Percentiles rank a stretch among this genome's conserved stretches.
phyloP scores from a whole-genome alignment of 2,888 invertebrate species.

The Andrena hattorfiana region DNA sequence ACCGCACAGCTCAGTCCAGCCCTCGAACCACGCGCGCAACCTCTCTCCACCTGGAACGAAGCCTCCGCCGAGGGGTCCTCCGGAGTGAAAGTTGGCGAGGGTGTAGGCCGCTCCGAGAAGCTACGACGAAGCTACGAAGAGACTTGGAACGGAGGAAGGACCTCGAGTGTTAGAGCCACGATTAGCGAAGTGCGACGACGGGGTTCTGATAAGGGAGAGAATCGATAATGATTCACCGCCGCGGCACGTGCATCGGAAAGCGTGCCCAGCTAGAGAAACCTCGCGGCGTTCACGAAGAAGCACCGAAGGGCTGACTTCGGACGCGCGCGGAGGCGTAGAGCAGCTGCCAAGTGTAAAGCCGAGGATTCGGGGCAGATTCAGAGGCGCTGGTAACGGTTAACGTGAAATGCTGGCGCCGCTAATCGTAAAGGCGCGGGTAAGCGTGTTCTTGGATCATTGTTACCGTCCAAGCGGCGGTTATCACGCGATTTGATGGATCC shows the following conservation, averaged over 20 bases:
- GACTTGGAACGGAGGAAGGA: too few species aligned
- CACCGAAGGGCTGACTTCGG: neutral
- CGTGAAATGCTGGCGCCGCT: constrained; percentile 46
- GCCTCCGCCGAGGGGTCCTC: too few species aligned
- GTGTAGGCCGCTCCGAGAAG: too few species aligned
- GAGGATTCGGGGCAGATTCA: neutral
- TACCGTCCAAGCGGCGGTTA: constrained; percentile 48
- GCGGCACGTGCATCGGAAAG: constrained; percentile 15
- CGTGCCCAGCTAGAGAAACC: constrained; percentile 6
- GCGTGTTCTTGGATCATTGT: constrained; percentile 46
- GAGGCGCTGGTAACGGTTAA: constrained; percentile 11
- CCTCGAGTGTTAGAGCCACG: neutral
- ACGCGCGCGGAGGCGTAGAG: neutral
- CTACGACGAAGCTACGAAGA: too few species aligned
- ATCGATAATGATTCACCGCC: constrained; percentile 34
- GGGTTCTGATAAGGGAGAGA: constrained; percentile 1
- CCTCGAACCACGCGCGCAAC: neutral
- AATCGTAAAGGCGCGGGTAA: constrained; percentile 39
- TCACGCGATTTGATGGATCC: constrained; percentile 67
- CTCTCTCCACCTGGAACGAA: constrained; percentile 7
- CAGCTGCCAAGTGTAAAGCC: neutral
- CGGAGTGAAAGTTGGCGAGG: too few species aligned
- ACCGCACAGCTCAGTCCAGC: constrained; percentile 17
- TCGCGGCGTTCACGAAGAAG: neutral
- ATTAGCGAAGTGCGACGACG: neutral